Percentiles rank a stretch among this genome's conserved stretches.
These are phyloP conservation scores for Zele albiditarsus DNA, from an alignment of 2,888 invertebrate species.

Conservation along the genomic window DNA sequence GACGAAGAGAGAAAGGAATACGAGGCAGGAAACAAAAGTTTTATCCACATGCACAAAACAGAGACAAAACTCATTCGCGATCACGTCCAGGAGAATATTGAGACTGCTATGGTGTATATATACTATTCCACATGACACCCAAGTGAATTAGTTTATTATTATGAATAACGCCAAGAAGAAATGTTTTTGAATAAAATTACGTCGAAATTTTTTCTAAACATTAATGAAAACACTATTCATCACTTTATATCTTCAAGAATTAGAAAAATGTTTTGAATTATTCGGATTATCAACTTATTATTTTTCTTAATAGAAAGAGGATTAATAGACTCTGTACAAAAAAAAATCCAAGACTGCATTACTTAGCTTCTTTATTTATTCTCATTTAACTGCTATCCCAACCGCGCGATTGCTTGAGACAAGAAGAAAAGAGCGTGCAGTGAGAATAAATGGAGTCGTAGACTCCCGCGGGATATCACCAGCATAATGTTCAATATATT, in stretches of 20 bases:
- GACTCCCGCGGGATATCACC: conserved; percentile 28
- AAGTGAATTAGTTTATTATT: conserved; percentile 15
- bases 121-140: conserved; percentile 37
- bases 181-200: no score
- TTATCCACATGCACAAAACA: conserved; percentile 42
- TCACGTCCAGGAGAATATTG: conserved; percentile 21
- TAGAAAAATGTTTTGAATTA: no score
- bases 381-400: neutral
- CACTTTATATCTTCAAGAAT: no score
- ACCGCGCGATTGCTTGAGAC: neutral
- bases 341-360: neutral
- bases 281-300: no score
- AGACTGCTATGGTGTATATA: conserved; percentile 2
- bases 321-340: no score
- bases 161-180: no score
- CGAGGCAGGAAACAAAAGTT: conserved; percentile 43
- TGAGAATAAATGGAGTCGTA: neutral
- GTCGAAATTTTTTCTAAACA: no score
- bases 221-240: no score
- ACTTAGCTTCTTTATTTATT: neutral
- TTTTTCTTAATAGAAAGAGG: no score
- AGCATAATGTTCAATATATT: conserved; percentile 1
- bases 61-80: conserved; percentile 43
- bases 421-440: neutral
- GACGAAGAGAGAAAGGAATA: conserved; percentile 22